Conservation (phyloP, 2,888 invertebrate species). For the Pinctada fucata region DNA sequence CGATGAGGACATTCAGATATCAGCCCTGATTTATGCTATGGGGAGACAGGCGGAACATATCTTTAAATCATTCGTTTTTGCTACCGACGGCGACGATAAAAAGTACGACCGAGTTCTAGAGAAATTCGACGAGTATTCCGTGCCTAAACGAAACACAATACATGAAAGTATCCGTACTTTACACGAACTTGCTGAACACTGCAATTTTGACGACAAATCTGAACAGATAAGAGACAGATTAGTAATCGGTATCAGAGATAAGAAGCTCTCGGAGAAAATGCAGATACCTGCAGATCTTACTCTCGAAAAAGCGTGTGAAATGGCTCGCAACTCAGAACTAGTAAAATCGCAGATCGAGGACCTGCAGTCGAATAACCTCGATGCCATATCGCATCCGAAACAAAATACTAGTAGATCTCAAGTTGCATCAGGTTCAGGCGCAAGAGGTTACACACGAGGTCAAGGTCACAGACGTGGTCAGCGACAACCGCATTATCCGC, state of each 20-base stretch:
- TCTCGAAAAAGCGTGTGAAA: no score
- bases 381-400: no score
- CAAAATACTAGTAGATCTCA: no score
- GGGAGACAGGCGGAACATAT: conserved; percentile 43
- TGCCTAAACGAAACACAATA: conserved; percentile 30
- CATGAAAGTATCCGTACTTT: conserved; percentile 34
- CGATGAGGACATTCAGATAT: no score
- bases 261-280: conserved; percentile 36
- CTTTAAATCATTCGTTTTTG: conserved; percentile 37
- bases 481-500: no score
- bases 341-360: no score
- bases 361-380: background rate
- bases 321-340: no score
- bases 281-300: conserved; percentile 26
- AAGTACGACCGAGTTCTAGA: conserved; percentile 31
- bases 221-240: conserved; percentile 35
- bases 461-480: no score
- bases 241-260: no score
- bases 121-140: conserved; percentile 39
- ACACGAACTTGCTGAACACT: conserved; percentile 41
- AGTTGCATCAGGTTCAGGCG: no score
- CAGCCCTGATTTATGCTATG: no score
- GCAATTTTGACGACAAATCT: conserved; percentile 28
- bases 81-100: conserved; percentile 17
- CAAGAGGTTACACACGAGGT: no score